Evolutionary conservation across 2,888 invertebrate genomes (phyloP).

Genomic region (Perizoma affinitatum): DNA sequence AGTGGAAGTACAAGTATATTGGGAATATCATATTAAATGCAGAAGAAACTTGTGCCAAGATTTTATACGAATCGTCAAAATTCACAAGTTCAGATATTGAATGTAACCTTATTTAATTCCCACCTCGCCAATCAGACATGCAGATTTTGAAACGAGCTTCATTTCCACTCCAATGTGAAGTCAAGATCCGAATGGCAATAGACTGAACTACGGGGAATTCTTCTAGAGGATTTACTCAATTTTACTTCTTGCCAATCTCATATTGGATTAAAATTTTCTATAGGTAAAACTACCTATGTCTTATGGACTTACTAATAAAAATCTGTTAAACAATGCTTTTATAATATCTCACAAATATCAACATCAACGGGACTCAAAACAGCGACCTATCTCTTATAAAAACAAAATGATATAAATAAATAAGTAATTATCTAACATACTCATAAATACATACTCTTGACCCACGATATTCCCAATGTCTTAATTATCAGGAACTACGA

Average conservation of each 20-base stretch:
- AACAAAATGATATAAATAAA: no score
- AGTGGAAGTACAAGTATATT: no score
- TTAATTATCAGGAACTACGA: no score
- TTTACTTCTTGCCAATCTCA: constrained; percentile 14
- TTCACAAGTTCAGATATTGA: constrained; percentile 18
- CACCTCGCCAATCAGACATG: constrained; percentile 37
- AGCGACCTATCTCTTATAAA: no score
- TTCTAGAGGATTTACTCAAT: constrained; percentile 12
- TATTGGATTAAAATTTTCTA: constrained; percentile 10
- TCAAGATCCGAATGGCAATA: constrained; percentile 26
- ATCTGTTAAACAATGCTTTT: no score
- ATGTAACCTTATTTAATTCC: constrained; percentile 30
- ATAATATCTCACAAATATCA: no score
- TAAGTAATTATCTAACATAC: no score
- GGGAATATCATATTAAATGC: neutral
- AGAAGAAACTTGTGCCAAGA: neutral
- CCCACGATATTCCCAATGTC: no score
- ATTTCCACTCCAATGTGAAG: constrained; percentile 23
- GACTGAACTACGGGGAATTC: constrained; percentile 13
- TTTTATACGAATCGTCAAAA: neutral
- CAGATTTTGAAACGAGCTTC: constrained; percentile 30
- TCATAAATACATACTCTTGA: no score
- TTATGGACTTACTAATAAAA: no score
- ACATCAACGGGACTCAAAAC: no score
- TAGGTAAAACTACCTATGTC: no score